A percentile compares a stretch with the other conserved stretches of the same genome.
These are phyloP conservation scores for Epirrhoe alternata DNA, from an alignment of 2,888 invertebrate genomes.

Conservation along the genomic window DNA sequence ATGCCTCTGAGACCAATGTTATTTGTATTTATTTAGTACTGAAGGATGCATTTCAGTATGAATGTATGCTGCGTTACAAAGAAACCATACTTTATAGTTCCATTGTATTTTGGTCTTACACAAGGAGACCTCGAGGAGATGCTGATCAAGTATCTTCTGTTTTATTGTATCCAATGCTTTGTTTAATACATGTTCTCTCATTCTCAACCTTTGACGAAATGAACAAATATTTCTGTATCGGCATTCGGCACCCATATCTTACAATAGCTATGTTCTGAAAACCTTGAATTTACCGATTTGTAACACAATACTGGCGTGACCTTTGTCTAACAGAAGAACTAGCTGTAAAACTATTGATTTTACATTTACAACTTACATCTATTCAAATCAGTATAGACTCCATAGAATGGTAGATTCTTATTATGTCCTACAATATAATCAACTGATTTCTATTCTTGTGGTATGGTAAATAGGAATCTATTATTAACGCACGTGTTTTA, in stretches of 20 bases:
- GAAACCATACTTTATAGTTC: too few species aligned
- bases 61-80: neutral
- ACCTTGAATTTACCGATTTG: constrained; percentile 31
- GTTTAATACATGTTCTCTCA: too few species aligned
- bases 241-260: constrained; percentile 3
- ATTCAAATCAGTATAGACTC: constrained; percentile 6
- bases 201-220: neutral
- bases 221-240: neutral
- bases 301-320: constrained; percentile 26
- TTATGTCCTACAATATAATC: constrained; percentile 7
- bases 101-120: too few species aligned
- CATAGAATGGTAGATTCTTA: neutral
- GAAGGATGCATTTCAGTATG: neutral
- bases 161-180: too few species aligned
- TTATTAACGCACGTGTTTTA: neutral
- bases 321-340: constrained; percentile 27
- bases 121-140: too few species aligned
- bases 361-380: constrained; percentile 19
- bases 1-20: constrained; percentile 6
- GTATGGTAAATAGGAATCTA: neutral
- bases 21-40: neutral
- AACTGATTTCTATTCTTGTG: constrained; percentile 16
- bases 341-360: constrained; percentile 19
- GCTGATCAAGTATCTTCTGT: too few species aligned
- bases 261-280: constrained; percentile 13